Conservation (phyloP, 2,113 vertebrate genomes). For the Naja naja region DNA sequence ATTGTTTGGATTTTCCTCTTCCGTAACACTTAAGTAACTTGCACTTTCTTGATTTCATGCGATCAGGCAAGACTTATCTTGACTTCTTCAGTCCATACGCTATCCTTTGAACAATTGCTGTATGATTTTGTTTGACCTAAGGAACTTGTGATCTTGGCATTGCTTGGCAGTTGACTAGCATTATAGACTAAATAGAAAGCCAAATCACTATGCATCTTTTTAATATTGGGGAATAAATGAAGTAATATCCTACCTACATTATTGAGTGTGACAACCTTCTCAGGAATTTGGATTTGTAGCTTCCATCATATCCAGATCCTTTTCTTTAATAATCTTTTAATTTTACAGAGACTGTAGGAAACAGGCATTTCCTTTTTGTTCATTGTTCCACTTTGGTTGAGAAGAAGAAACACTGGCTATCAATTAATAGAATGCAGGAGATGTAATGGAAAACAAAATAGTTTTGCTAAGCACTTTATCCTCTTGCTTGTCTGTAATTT, state of each 20-base stretch:
- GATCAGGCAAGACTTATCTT: not conserved
- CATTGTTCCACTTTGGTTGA: not conserved
- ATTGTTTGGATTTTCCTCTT: not conserved
- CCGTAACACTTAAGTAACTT: not conserved
- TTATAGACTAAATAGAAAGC: slow-evolving; percentile 1
- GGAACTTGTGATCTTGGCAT: not conserved
- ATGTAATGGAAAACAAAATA: not conserved
- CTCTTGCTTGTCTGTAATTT: slow-evolving; percentile 54
- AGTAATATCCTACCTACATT: not conserved
- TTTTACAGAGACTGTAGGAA: fast-evolving
- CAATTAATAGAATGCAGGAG: not conserved
- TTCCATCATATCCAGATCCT: not conserved
- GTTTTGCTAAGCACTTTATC: slow-evolving; percentile 56
- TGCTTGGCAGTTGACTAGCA: slow-evolving; percentile 6
- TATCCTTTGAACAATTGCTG: not conserved
- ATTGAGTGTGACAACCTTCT: not conserved
- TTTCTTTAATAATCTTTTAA: not conserved
- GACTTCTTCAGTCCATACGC: not conserved
- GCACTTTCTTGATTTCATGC: not conserved
- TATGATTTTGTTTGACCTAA: fast-evolving
- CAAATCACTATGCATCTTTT: not conserved
- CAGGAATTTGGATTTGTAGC: not conserved
- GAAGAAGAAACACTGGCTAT: slow-evolving; percentile 50
- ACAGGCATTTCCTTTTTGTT: not conserved
- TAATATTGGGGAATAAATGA: not conserved